A percentile compares a stretch with the other conserved stretches of the same genome.
Conservation (phyloP, 2,113 vertebrate genomes). For the Aviceda subcristata region DNA sequence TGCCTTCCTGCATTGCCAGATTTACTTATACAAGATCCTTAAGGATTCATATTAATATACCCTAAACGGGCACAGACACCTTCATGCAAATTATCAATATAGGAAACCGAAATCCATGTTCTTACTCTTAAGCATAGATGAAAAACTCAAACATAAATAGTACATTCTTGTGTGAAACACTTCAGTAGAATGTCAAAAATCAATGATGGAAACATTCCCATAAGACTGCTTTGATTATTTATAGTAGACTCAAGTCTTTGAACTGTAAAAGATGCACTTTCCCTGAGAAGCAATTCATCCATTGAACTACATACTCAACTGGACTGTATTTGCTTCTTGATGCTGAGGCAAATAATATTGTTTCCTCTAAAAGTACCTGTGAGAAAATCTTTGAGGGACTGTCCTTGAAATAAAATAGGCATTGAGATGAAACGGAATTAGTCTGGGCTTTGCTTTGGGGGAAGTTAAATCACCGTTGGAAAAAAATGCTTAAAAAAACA, state of each 20-base stretch:
- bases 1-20: neutral
- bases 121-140: neutral
- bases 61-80: neutral
- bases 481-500: neutral
- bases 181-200: neutral
- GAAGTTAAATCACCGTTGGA: neutral
- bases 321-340: neutral
- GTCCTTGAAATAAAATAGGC: neutral
- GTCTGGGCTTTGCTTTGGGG: neutral
- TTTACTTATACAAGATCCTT: neutral
- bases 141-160: neutral
- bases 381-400: neutral
- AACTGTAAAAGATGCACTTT: neutral
- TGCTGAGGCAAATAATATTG: neutral
- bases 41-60: neutral
- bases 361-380: neutral
- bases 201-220: neutral
- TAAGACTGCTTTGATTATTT: neutral
- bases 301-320: neutral
- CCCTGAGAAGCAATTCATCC: neutral
- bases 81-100: neutral
- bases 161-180: neutral
- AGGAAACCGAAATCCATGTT: neutral
- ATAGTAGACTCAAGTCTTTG: neutral
- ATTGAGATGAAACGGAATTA: neutral